A percentile compares a stretch with the other conserved stretches of the same genome.
These are phyloP conservation scores for Pocillopora verrucosa DNA, from an alignment of 64 coral and sea anemone genomes.

Conservation along the genomic window DNA sequence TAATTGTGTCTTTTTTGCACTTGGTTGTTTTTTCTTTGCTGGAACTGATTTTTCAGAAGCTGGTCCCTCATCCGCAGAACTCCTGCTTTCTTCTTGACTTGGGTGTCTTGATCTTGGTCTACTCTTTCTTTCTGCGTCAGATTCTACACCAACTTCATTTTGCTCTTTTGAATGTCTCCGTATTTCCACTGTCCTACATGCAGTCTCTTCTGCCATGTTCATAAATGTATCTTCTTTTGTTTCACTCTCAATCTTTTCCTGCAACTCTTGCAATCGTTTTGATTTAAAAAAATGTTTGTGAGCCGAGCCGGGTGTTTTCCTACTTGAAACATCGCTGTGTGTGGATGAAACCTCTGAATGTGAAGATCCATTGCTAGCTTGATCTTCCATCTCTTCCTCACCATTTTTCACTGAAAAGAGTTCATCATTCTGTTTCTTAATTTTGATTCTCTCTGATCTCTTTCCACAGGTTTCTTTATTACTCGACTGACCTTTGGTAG, in stretches of 20 bases:
- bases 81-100: not conserved
- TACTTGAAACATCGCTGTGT: not conserved
- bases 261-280: slow-evolving; percentile 46
- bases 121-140: slow-evolving; percentile 6
- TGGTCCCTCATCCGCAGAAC: not conserved
- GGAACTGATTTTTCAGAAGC: not conserved
- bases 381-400: slow-evolving; percentile 16
- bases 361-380: slow-evolving; percentile 14
- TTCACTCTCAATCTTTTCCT: slow-evolving; percentile 23
- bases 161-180: not conserved
- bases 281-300: slow-evolving; percentile 52
- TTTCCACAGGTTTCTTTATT: slow-evolving; percentile 1
- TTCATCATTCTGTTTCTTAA: not conserved
- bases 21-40: slow-evolving; percentile 18
- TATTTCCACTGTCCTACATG: not conserved
- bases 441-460: slow-evolving; percentile 38
- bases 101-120: not conserved
- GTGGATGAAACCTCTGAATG: slow-evolving; percentile 30
- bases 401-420: not conserved
- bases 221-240: not conserved
- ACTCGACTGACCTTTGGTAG: not conserved
- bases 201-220: not conserved
- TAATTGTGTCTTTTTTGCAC: slow-evolving; percentile 14
- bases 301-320: not conserved
- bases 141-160: not conserved